Evolutionary conservation across 2,888 invertebrate genomes (phyloP).

Genomic region (Stenoptilia bipunctidactyla): DNA sequence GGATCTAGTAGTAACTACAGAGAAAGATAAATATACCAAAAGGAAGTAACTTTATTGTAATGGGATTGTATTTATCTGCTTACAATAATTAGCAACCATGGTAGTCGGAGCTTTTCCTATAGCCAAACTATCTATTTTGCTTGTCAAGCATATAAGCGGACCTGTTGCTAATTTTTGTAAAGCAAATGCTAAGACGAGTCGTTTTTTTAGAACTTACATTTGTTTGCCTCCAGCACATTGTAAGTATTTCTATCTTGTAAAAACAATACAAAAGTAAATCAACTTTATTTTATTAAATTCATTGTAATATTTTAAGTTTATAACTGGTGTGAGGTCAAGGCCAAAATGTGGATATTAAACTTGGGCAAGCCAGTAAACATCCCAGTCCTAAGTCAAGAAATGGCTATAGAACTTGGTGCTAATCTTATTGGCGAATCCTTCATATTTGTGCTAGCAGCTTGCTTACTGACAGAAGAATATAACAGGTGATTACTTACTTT

Average conservation of each 20-base stretch:
- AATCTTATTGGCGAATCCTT: slow-evolving; percentile 92
- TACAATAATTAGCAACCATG: slow-evolving; percentile 49
- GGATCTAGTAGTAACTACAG: too few relatives aligned
- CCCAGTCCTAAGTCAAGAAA: slow-evolving; percentile 87
- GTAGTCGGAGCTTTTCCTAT: slow-evolving; percentile 90
- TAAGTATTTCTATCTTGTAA: too few relatives aligned
- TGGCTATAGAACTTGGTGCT: slow-evolving; percentile 95
- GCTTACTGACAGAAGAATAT: slow-evolving; percentile 84
- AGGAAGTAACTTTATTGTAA: too few relatives aligned
- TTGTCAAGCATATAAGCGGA: slow-evolving; percentile 90
- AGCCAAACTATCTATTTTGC: slow-evolving; percentile 83
- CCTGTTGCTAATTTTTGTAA: slow-evolving; percentile 89
- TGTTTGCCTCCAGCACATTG: slow-evolving; percentile 96
- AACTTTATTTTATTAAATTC: too few relatives aligned
- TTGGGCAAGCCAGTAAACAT: slow-evolving; percentile 91
- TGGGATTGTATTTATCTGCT: too few relatives aligned
- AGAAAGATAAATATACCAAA: too few relatives aligned
- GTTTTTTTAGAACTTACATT: slow-evolving; percentile 90
- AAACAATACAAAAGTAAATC: too few relatives aligned
- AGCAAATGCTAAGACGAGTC: slow-evolving; percentile 84
- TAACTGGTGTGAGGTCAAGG: slow-evolving; percentile 64
- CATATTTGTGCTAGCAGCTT: slow-evolving; percentile 88
- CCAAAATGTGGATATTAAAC: slow-evolving; percentile 94
- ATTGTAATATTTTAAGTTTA: slow-evolving; percentile 3
- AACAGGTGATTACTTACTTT: slow-evolving; percentile 63